Evolutionary conservation across 2,888 invertebrate species (phyloP), one percentile per base, ranked within the genome.

Genomic region (Macaria notata): DNA sequence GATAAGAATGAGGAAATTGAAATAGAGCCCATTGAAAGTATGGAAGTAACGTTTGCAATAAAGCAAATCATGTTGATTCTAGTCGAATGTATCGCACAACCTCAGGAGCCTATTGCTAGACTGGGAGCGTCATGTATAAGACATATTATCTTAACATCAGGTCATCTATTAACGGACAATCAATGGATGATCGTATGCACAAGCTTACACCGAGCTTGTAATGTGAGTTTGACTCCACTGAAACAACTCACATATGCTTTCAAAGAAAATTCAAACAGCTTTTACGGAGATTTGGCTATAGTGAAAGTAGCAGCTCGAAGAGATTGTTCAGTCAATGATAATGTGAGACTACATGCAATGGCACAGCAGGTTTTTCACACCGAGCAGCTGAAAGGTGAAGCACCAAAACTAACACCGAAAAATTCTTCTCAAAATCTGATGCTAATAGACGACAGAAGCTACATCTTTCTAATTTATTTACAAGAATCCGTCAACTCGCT

Each of bases 251-350:
- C 97, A 56, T 94, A 96, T 73, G 97, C 97, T 41, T 99, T 98
- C 81, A 95, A 97, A 72, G 95, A 96, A 70, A 95, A 97, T 76
- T 98, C 98, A 0, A 96, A 97, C 72, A 98, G 98, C 77, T 98
- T 98, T 84, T 98, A 98, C 80, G 98, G 98, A 0, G 98, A 98
- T 82, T 90, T 95, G 66, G 96, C 96, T 7, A 97, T 97, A 59
- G 98, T 98, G 0, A 98, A 98, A 92, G 98, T 98, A 5, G 98
- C 98, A 1, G 98, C 98, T 0, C 92, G 98, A 47, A 94, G 96
- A 59, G 98, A 98, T 79, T 96, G 96, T 74, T 95, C 96, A 1
- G 92, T 95, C 8, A 95, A 95, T 63, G 98, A 98, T 76, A 95
- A 96, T 73, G 95, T 96, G 41, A 92, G 98, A 66, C 92, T 98